phyloP scores from a whole-genome alignment of 2,113 vertebrate species.

The Cephalopholis sonnerati region DNA sequence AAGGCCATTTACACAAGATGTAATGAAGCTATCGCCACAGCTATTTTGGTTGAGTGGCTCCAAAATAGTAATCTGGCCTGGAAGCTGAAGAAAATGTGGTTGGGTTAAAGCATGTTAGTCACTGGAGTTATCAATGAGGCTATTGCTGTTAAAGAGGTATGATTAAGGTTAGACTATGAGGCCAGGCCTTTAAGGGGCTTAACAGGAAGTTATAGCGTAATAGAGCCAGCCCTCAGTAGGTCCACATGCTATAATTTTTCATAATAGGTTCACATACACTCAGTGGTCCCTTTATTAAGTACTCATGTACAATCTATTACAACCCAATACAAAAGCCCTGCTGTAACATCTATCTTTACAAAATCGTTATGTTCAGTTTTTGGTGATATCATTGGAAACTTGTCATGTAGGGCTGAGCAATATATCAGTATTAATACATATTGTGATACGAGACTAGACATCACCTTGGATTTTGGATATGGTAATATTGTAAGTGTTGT shows the following conservation, averaged over 20 bases:
- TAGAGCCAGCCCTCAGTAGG: neutral
- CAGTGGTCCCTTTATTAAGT: neutral
- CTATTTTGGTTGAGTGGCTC: slow-evolving; percentile 24
- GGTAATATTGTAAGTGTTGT: too few relatives aligned
- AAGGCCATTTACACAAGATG: slow-evolving; percentile 35
- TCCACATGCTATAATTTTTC: neutral
- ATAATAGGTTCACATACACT: neutral
- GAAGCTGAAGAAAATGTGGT: slow-evolving; percentile 17
- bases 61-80: slow-evolving; percentile 2
- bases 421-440: too few relatives aligned
- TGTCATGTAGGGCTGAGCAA: too few relatives aligned
- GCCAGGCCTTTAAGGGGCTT: neutral
- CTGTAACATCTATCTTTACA: neutral
- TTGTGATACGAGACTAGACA: too few relatives aligned
- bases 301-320: neutral
- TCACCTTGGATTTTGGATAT: too few relatives aligned
- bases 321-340: neutral
- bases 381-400: neutral
- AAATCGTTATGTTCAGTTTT: neutral
- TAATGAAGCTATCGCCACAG: neutral
- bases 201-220: neutral
- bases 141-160: neutral
- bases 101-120: slow-evolving; percentile 9
- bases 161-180: slow-evolving; percentile 3
- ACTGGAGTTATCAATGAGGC: neutral